Base-by-base conservation (phyloP, 2,797 vertebrate genomes). In the Bovichtus diacanthus region DNA sequence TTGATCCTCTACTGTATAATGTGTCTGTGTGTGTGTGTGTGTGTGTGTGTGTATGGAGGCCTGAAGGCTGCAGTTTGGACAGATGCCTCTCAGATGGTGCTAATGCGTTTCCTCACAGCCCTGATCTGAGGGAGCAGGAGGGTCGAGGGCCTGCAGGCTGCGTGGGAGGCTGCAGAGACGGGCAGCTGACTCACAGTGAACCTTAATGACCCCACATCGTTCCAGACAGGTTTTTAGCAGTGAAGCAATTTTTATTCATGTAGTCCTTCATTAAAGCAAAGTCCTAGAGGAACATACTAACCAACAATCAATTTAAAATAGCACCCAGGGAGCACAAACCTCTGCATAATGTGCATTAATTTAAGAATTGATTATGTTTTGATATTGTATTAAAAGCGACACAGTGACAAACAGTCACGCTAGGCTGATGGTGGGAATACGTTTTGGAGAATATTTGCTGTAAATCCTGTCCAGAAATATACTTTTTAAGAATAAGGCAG, bases 51-150 rank as follows among this genome's bases (percentile, higher is more conserved):
- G n/a, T 70, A 95, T 94, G 94, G 96, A 76, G 96, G 96, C 80
- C 80, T 96, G 86, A 96, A 96, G 89, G 96, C 96, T 55, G 96
- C 95, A 64, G 96, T 96, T 80, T 97, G 95, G 97, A 96, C 95
- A 79, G 96, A 98, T 86, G 94, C 95, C 25, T 96, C 96, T 95
- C 96, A 97, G 94, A 96, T 97, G 96, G 43, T 94, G 60, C 93
- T 96, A 78, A 97, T 96, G 86, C 96, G 95, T 71, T 97, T 97
- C 43, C 61, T 96, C 70, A 84, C 93, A 0, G 95, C 95, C 80
- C 88, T 96, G 84, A 84, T 96, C 83, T 93, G 93, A 94, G 95
- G 96, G 78, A 94, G 93, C 3, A 59, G 76, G 27, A 72, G 81
- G 75, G 90, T 85, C 0, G 91, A 95, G 38, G 96, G 95, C 72